Base-by-base conservation (phyloP, 2,888 invertebrate genomes). In the Cheilosia variabilis region DNA sequence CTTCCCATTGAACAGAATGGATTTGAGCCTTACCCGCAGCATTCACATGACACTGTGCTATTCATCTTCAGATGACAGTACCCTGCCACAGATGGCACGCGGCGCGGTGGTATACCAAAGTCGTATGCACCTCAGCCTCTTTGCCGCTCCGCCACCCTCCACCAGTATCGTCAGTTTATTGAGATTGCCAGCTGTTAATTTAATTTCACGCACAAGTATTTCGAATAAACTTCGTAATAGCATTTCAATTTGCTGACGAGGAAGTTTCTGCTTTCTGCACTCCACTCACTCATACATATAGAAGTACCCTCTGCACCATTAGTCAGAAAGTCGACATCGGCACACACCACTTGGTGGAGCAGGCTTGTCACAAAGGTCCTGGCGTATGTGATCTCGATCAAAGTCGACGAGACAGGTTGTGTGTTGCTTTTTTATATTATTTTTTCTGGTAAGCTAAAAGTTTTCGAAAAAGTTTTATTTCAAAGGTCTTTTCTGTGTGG, bases 101-200 rank as follows among this genome's bases (percentile, higher is more conserved):
- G 6, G 17, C 22, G 15, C 41, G 9, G 10, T 45, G 17, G n/a
- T 45, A 17, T 27, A 31, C 31, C 24, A 10, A 50, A 24, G n/a
- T 52, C 37, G 37, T 17, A 17, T 31, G 9, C 27, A 24, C 24
- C 22, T 57, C 57, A 10, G 13, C 24, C n/a, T 37, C 13, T 10
- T 13, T 13, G 41, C 15, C 5, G 2, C n/a, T 22, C 50, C 27
- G 2, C 27, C 41, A 1, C 22, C 41, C 31, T 17, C 13, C 45
- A 17, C 31, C 57, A 4, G n/a, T 34, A 47, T 43, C 34, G 9
- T 15, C 22, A 71, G n/a, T 52, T 60, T 22, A 78, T 78, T 78
- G 24, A 72, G 66, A 78, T 78, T 77, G 82, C 78, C 78, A 82
- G 72, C 82, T 82, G 82, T 62, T 82, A 69, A 78, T 72, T 77